Base-by-base conservation (phyloP, 2,797 vertebrate species). In the Myiotriccus ornatus region DNA sequence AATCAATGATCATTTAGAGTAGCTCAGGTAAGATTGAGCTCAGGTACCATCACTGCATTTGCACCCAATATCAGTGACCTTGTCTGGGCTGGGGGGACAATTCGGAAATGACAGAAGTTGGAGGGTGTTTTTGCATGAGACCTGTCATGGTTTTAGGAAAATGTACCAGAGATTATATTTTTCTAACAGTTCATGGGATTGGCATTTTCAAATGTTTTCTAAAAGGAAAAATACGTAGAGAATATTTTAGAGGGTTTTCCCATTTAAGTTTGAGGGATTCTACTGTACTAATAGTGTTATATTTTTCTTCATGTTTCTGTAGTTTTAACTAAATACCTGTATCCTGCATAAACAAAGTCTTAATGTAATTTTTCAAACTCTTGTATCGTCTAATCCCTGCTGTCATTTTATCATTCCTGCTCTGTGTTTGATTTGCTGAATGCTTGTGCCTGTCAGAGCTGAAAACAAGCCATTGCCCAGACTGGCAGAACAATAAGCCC, bases 161-260 rank as follows among this genome's bases (percentile, higher is more conserved):
- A 68, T 23, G 15, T 59, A 76, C 25, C 67, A 90, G 71, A 83
- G 43, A 59, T 67, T 2, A 21, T 94, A 88, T 91, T 92, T 96
- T 91, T 79, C 50, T 87, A 94, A 65, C 82, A 32, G 41, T 79
- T 84, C 63, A 53, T 55, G 37, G 34, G 46, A 79, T 5, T 82
- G 57, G 41, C 65, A 68, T 84, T 93, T 94, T 82, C 55, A 82
- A 84, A 69, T 91, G 50, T 76, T 90, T 85, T 94, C 60, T 95
- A 92, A 85, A 85, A 76, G 83, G 15, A 64, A 71, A 63, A 63
- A 50, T 22, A 52, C 30, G 63, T 74, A 76, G 46, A 87, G 44
- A 55, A 34, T 89, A 78, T 68, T 67, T 82, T 56, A 90, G 70
- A 89, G 34, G 5, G 16, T 23, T 78, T 69, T 41, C 64, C 84